phyloP scores from a whole-genome alignment of 2,888 invertebrate genomes.

The Spialia ferax region DNA sequence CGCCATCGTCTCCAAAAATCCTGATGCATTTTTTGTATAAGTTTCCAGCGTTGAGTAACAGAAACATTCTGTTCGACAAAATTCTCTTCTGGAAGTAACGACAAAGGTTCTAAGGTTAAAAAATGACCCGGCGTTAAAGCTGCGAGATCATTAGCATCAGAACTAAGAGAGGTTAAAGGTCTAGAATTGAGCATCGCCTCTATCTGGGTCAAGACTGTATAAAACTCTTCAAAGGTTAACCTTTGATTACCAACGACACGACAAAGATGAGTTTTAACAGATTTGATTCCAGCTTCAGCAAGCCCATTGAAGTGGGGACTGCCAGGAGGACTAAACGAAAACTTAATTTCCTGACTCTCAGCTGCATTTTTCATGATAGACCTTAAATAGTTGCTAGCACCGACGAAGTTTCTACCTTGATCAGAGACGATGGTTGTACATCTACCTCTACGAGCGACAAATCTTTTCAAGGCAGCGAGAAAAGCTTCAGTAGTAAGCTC shows the following conservation, averaged over 20 bases:
- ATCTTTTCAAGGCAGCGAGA: background rate
- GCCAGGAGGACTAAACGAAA: slow-evolving; percentile 1
- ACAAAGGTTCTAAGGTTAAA: background rate
- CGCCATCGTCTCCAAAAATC: background rate
- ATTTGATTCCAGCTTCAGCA: background rate
- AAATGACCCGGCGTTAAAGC: background rate
- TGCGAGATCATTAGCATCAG: background rate
- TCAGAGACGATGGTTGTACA: background rate
- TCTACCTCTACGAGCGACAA: background rate
- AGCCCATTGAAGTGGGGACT: background rate
- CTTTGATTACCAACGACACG: background rate
- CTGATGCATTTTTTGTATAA: slow-evolving; percentile 9
- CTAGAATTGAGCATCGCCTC: background rate
- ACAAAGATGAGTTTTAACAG: background rate
- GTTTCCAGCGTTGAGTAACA: slow-evolving; percentile 5
- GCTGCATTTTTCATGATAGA: background rate
- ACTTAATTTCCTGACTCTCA: background rate
- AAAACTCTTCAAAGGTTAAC: slow-evolving; percentile 5
- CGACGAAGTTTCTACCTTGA: background rate
- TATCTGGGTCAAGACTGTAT: background rate
- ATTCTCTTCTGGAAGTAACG: slow-evolving; percentile 4
- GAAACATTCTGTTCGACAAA: background rate
- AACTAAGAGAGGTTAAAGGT: background rate
- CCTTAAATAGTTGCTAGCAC: background rate
- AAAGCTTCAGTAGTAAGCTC: background rate